Base-by-base conservation (phyloP, 2,113 vertebrate genomes). In the Nothobranchius kuhntae region DNA sequence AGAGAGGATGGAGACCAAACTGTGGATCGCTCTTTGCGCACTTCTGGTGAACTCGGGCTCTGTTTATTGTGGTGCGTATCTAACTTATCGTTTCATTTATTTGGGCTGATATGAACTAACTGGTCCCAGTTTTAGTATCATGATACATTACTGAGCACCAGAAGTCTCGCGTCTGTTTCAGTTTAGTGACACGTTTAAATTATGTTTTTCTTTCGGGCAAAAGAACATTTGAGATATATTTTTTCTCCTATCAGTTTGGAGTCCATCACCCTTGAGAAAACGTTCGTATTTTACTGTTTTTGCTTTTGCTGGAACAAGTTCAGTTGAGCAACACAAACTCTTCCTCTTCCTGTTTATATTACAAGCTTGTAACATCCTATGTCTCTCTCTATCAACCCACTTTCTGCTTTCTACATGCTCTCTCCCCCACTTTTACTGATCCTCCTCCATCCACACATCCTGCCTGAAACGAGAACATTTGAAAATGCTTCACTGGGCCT, bases 1-100 rank as follows among this genome's bases (percentile, higher is more conserved):
- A 40, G 9, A 40, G 7, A 80, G 63, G 71, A 93, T 92, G 92
- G 87, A 73, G 80, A 73, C 47, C 47, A 79, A 71, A 88, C 66
- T 88, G 64, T 74, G 66, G 67, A 2, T 80, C 53, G 71, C 66
- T 44, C 72, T 92, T 47, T 85, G 77, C 54, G 73, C 79, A 40
- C 75, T 93, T 61, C 40, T 90, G n/a, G 9, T 83, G 13, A 62
- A 65, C 53, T 55, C 58, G 54, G 81, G 66, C 68, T 82, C 72
- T 6, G 47, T 71, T 59, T 59, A 38, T 2, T 52, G 62, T 9
- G 80, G 92, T 92, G 86, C 58, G 87, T 15, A 9, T 40, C 0
- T 40, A 2, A 40, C 7, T 1, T 40, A 8, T 40, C 12, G 44
- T 45, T 45, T 12, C 44, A 42, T 42, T 42, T 11, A 42, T 42